These are phyloP conservation scores for Alloscopus bannaensis DNA, from an alignment of 2,888 invertebrate species.

Conservation along the genomic window DNA sequence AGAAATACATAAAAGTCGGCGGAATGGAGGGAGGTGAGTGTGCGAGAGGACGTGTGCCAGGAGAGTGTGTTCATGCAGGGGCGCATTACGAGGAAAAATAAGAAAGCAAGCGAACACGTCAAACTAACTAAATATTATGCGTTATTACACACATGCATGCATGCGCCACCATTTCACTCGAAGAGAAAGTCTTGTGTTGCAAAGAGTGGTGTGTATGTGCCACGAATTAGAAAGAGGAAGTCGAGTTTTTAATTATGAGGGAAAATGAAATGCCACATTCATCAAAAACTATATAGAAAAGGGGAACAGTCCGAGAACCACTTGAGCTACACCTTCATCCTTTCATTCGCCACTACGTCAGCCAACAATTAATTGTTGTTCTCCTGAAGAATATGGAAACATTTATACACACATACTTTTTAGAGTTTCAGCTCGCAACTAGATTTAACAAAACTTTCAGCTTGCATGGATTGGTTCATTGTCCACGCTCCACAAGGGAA, in stretches of 20 bases:
- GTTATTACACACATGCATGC: background rate
- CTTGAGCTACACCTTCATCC: too few relatives aligned
- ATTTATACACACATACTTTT: conserved; percentile 12
- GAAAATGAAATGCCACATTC: conserved; percentile 38
- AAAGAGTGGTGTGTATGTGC: background rate
- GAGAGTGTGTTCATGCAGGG: too few relatives aligned
- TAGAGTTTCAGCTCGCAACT: too few relatives aligned
- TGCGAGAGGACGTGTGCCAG: too few relatives aligned
- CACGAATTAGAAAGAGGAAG: conserved; percentile 31
- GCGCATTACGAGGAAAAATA: conserved; percentile 1
- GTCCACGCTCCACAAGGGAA: conserved; percentile 3
- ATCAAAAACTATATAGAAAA: conserved; percentile 35
- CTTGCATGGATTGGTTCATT: conserved; percentile 10
- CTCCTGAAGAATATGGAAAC: too few relatives aligned
- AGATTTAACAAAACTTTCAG: conserved; percentile 10
- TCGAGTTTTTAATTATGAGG: conserved; percentile 45
- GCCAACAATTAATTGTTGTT: too few relatives aligned
- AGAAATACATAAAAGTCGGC: background rate
- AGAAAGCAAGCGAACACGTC: conserved; percentile 14
- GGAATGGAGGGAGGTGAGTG: background rate
- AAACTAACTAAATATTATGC: background rate
- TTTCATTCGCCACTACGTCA: too few relatives aligned
- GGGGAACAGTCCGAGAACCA: conserved; percentile 2
- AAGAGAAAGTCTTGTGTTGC: conserved; percentile 16
- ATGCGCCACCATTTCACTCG: conserved; percentile 12